Percentiles rank a stretch among this genome's conserved stretches.
Conservation (phyloP, 2,888 invertebrate species). For the Caenorhabditis japonica region DNA sequence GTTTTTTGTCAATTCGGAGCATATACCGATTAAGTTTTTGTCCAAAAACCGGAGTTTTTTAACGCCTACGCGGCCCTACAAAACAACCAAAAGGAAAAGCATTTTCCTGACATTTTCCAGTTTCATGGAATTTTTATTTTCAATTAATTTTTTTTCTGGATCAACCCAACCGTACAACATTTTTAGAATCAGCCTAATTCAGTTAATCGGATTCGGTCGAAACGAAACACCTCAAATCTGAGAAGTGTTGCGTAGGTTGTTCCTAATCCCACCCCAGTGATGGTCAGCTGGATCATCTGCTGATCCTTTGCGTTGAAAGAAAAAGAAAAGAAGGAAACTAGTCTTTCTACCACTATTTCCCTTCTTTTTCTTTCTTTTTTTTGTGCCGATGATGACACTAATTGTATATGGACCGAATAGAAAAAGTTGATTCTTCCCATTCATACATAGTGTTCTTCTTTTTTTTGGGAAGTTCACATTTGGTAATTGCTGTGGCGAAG, state of each 20-base stretch:
- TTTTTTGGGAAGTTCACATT: too few species aligned
- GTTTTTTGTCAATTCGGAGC: too few species aligned
- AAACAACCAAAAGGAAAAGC: too few species aligned
- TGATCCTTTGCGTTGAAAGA: background rate
- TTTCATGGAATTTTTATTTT: too few species aligned
- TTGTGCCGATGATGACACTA: conserved; percentile 29
- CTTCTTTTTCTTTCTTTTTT: conserved; percentile 2
- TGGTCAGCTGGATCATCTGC: conserved; percentile 20
- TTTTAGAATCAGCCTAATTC: background rate
- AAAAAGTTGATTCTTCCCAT: too few species aligned
- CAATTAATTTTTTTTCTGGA: too few species aligned
- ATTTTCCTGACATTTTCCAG: too few species aligned
- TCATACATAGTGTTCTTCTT: too few species aligned
- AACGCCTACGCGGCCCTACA: too few species aligned
- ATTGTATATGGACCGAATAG: conserved; percentile 21
- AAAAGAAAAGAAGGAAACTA: conserved; percentile 18
- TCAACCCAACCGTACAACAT: too few species aligned
- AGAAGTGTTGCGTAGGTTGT: conserved; percentile 6
- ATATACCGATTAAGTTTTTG: too few species aligned
- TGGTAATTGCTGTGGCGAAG: background rate
- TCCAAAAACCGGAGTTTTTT: too few species aligned
- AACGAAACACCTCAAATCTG: background rate
- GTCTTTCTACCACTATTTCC: conserved; percentile 27
- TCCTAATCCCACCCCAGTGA: conserved; percentile 23
- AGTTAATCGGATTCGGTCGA: conserved; percentile 3